phyloP scores from a whole-genome alignment of 2,888 invertebrate species.

The Pristionchus maxplancki region DNA sequence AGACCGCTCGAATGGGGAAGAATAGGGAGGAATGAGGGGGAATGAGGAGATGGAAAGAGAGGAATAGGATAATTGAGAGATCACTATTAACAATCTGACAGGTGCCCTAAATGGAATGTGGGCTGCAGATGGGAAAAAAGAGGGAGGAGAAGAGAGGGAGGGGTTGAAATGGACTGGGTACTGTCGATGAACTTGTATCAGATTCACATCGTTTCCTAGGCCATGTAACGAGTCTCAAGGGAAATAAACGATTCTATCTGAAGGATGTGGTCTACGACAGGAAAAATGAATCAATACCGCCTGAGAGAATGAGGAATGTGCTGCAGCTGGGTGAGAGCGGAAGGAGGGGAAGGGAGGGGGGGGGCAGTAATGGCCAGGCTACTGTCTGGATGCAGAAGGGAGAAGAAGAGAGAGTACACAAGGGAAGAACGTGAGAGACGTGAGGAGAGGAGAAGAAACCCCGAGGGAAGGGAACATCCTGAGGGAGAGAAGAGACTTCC shows the following conservation, averaged over 20 bases:
- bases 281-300: no score
- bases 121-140: not conserved
- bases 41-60: not conserved
- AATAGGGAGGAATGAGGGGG: conserved; percentile 9
- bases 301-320: no score
- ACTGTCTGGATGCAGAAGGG: conserved; percentile 7
- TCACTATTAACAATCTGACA: not conserved
- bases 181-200: no score
- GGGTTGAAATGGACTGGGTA: not conserved
- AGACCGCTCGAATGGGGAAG: not conserved
- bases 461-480: not conserved
- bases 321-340: no score
- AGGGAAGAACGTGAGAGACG: conserved; percentile 16
- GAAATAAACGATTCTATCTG: no score
- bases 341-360: not conserved
- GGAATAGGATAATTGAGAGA: not conserved
- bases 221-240: no score
- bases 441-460: not conserved
- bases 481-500: not conserved
- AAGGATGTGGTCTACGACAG: no score
- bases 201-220: no score
- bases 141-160: not conserved
- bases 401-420: conserved; percentile 1
- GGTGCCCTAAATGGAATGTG: not conserved
- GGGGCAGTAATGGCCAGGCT: not conserved